Conservation (phyloP, 2,113 vertebrate genomes). For the Indri indri region DNA sequence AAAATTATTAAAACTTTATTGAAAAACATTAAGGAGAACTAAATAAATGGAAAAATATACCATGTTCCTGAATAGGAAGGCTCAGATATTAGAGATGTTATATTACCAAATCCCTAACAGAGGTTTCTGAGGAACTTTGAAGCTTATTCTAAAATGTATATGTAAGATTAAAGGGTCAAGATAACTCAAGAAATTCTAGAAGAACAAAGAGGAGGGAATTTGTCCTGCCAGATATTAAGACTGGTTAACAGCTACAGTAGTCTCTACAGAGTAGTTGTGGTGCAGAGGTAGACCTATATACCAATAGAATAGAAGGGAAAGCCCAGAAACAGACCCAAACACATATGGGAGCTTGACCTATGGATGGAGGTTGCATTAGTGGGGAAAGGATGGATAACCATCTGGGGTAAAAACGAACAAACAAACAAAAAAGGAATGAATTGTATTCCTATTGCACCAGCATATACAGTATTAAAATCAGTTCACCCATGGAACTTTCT, state of each 20-base stretch:
- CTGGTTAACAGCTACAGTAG: background rate
- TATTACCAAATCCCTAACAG: background rate
- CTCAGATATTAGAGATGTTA: background rate
- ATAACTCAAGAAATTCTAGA: background rate
- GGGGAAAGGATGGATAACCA: background rate
- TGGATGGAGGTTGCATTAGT: too few species aligned
- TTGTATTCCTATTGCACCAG: background rate
- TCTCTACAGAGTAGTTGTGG: background rate
- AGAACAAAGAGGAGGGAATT: background rate
- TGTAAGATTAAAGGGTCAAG: background rate
- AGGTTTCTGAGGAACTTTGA: background rate
- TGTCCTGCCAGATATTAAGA: background rate
- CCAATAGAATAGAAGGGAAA: background rate
- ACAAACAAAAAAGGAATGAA: background rate
- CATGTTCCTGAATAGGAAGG: background rate
- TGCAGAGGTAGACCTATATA: background rate
- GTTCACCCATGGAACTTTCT: too few species aligned
- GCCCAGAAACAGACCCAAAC: background rate
- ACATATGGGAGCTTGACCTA: too few species aligned
- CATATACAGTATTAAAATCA: background rate
- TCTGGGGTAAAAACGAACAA: background rate
- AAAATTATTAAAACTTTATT: background rate
- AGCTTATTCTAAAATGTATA: background rate
- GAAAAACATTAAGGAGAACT: background rate
- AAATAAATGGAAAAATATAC: background rate